Percentiles rank a stretch among this genome's conserved stretches.
These are phyloP conservation scores for Epinephelus fuscoguttatus DNA, from an alignment of 2,113 vertebrate genomes.

Conservation along the genomic window DNA sequence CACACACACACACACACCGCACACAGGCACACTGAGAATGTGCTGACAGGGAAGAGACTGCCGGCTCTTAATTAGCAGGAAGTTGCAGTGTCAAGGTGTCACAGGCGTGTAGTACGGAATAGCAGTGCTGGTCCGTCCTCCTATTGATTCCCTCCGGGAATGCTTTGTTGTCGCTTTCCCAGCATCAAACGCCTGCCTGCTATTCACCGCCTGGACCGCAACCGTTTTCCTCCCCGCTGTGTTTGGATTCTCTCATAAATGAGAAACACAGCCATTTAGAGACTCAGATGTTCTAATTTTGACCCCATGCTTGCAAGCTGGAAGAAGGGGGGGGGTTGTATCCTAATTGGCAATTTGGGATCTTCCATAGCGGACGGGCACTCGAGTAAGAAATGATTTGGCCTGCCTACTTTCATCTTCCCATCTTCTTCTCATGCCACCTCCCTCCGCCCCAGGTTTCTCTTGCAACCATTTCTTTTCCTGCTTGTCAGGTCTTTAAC, in stretches of 20 bases:
- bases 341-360: constrained; percentile 82
- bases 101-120: constrained; percentile 59
- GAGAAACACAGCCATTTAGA: constrained; percentile 55
- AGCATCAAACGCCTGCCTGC: constrained; percentile 55
- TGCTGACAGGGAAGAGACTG: constrained; percentile 72
- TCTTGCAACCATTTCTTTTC: constrained; percentile 55
- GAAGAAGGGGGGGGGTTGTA: constrained; percentile 33
- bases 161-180: constrained; percentile 69
- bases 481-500: constrained; percentile 65
- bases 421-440: constrained; percentile 42
- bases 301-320: constrained; percentile 51
- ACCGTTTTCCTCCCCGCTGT: constrained; percentile 47
- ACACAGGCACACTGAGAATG: constrained; percentile 64
- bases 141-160: constrained; percentile 46
- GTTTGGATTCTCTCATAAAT: constrained; percentile 60
- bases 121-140: constrained; percentile 38
- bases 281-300: constrained; percentile 55
- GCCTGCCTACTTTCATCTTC: constrained; percentile 64
- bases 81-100: constrained; percentile 79
- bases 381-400: constrained; percentile 71
- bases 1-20: constrained; percentile 19
- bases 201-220: constrained; percentile 37
- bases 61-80: constrained; percentile 79
- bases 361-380: constrained; percentile 64
- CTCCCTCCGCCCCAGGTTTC: constrained; percentile 44